Conservation (phyloP, 2,797 vertebrate species). For the Sebastes ruberrimus region DNA sequence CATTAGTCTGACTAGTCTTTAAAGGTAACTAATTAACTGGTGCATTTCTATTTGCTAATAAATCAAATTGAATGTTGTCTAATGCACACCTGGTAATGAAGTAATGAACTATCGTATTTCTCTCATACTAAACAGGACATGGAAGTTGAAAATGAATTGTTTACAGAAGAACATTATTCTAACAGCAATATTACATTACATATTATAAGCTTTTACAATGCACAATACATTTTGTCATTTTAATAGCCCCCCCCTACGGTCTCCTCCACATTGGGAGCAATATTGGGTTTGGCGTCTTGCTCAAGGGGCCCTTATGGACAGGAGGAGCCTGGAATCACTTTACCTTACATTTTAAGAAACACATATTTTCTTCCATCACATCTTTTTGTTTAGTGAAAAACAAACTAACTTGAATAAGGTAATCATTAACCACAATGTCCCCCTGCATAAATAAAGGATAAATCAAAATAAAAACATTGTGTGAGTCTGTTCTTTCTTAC, state of each 20-base stretch:
- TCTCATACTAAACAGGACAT: neutral
- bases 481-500: too few relatives aligned
- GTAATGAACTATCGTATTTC: neutral
- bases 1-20: too few relatives aligned
- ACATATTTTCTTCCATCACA: accelerated
- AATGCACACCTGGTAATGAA: neutral
- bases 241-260: too few relatives aligned
- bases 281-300: neutral
- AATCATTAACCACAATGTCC: too few relatives aligned
- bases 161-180: neutral
- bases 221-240: neutral
- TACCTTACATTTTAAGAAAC: too few relatives aligned
- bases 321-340: neutral
- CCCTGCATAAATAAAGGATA: too few relatives aligned
- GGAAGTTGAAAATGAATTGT: neutral
- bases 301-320: neutral
- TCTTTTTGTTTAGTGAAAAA: too few relatives aligned
- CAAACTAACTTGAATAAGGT: too few relatives aligned
- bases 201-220: neutral
- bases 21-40: neutral
- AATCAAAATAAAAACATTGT: too few relatives aligned
- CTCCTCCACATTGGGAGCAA: neutral
- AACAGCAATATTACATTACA: neutral
- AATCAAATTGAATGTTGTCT: neutral
- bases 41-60: neutral